Evolutionary conservation across 1,140 invertebrate species (phyloP), one percentile per base, ranked within the genome.

Genomic region (Aricia agestis): DNA sequence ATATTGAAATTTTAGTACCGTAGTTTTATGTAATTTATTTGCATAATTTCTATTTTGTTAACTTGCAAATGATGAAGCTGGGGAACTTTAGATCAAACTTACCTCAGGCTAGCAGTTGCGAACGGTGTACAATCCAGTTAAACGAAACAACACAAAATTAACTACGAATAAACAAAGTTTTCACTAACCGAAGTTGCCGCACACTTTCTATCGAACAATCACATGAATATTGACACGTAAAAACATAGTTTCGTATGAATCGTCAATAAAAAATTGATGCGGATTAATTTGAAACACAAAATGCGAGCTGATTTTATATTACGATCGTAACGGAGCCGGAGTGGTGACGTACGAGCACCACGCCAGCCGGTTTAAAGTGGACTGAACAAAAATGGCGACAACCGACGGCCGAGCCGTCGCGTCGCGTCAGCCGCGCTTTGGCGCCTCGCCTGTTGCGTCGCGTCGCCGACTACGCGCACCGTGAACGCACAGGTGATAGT

Each of bases 231-330:
- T 63, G 25, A 63, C 18, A 19, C 10, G 18, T 25, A 52, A 19
- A 63, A 59, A 59, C 58, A 63, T 25, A 0, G 59, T 63, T 63
- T 63, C 59, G 18, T 19, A 25, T 3, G 19, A 25, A 63, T 63
- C 59, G 59, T 63, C 59, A 9, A 19, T 63, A 63, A 19, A 63
- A 19, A 63, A 63, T 25, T 17, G 59, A 63, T 63, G 19, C 19
- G 18, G 19, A 63, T 63, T 25, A 63, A 63, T 19, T 63, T 63
- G 18, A 63, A 63, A 63, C 59, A 63, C 59, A 63, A 63, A 63
- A 63, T 19, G 59, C 59, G 19, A 63, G 59, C 19, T 18, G 59
- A 52, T 52, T 52, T 63, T 19, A 25, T 6, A 63, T 63, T 63
- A 63, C 59, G 59, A 19, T 19, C 59, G 59, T 63, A 63, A 63